A percentile compares a stretch with the other conserved stretches of the same genome.
phyloP scores from a whole-genome alignment of 2,888 invertebrate genomes.

The Pinctada fucata region DNA sequence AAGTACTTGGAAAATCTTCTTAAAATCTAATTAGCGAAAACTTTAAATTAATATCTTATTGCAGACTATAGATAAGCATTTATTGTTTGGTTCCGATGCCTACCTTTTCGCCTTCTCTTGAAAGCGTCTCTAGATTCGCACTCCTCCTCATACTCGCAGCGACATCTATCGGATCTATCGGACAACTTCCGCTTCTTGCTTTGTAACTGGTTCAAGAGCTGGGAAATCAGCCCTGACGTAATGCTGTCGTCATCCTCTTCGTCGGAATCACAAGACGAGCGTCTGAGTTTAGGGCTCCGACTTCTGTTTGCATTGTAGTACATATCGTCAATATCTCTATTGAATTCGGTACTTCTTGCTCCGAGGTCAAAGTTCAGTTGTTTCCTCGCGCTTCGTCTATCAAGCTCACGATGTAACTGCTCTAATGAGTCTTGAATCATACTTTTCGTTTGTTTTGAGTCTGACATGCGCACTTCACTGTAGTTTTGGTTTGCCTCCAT shows the following conservation, averaged over 20 bases:
- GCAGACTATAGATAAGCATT: no score
- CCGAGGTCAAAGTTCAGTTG: slow-evolving; percentile 31
- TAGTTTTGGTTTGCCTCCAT: not conserved
- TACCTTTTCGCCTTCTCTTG: slow-evolving; percentile 38
- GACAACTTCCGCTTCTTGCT: slow-evolving; percentile 36
- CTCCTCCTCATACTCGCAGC: slow-evolving; percentile 36
- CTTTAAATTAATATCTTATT: no score
- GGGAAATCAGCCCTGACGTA: slow-evolving; percentile 24
- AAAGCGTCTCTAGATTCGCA: slow-evolving; percentile 18
- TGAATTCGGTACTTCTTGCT: not conserved
- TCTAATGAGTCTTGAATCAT: slow-evolving; percentile 7
- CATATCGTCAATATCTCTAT: slow-evolving; percentile 10
- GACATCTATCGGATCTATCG: slow-evolving; percentile 29
- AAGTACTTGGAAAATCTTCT: no score
- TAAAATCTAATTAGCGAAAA: no score
- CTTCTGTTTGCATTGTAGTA: slow-evolving; percentile 12
- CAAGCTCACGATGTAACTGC: slow-evolving; percentile 3
- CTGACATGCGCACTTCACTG: not conserved
- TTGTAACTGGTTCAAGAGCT: slow-evolving; percentile 31
- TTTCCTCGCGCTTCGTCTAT: slow-evolving; percentile 26
- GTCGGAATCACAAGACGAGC: slow-evolving; percentile 3
- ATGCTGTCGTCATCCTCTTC: slow-evolving; percentile 20
- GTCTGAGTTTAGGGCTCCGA: slow-evolving; percentile 17
- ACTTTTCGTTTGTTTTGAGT: not conserved
- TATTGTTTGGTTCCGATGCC: no score